phyloP scores from a whole-genome alignment of 2,113 vertebrate species.

The Hyperopisus bebe region DNA sequence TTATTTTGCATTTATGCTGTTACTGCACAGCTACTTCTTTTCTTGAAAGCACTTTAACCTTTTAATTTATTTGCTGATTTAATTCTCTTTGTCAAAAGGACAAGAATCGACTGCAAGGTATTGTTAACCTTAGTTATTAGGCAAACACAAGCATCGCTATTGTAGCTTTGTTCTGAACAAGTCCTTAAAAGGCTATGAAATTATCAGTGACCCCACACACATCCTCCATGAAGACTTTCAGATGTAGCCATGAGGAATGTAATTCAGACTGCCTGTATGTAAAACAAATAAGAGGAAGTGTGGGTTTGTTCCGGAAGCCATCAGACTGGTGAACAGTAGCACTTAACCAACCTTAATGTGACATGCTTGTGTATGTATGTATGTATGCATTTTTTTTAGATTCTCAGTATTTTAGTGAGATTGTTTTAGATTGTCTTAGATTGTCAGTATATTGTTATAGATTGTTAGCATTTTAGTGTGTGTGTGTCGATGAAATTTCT shows the following conservation, averaged over 20 bases:
- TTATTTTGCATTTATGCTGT: background rate
- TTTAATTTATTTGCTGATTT: background rate
- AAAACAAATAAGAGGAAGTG: background rate
- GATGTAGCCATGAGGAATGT: background rate
- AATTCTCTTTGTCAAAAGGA: background rate
- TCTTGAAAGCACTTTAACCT: background rate
- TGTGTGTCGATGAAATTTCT: too few species aligned
- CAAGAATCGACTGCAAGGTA: background rate
- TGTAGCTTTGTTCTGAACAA: background rate
- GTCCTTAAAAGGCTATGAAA: background rate
- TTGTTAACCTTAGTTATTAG: background rate
- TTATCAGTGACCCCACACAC: background rate
- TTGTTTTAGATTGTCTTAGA: too few species aligned
- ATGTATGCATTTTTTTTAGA: too few species aligned
- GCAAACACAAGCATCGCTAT: background rate
- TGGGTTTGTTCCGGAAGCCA: background rate
- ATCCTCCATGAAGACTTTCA: background rate
- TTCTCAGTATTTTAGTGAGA: too few species aligned
- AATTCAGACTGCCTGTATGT: background rate
- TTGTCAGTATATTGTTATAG: too few species aligned
- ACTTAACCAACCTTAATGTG: too few species aligned
- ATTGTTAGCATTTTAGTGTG: too few species aligned
- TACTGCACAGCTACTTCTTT: background rate
- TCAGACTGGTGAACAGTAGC: background rate
- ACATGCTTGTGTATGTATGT: too few species aligned